Conservation (phyloP, 2,888 invertebrate species). For the Drosophila atripex region DNA sequence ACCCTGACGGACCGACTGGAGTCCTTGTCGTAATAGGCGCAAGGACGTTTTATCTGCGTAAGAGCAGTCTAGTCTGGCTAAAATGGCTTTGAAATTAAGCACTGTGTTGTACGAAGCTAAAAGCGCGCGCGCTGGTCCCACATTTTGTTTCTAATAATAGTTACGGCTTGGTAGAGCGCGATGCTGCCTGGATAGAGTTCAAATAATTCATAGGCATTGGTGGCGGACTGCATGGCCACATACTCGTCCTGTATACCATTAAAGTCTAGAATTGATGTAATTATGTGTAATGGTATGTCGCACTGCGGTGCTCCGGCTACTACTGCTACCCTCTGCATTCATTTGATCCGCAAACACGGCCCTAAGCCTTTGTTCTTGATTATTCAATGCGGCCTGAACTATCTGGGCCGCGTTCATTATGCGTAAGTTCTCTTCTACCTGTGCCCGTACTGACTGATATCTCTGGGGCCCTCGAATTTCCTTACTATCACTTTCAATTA, state of each 20-base stretch:
- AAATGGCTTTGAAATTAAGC: slow-evolving; percentile 30
- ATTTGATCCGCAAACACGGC: too few species aligned
- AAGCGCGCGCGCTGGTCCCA: slow-evolving; percentile 18
- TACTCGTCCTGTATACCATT: slow-evolving; percentile 17
- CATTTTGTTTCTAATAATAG: slow-evolving; percentile 23
- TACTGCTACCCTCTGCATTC: not conserved
- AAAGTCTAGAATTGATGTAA: slow-evolving; percentile 17
- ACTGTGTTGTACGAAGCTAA: slow-evolving; percentile 31
- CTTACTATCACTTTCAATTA: too few species aligned
- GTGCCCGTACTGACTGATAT: too few species aligned
- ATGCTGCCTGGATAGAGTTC: slow-evolving; percentile 4
- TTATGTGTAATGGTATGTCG: slow-evolving; percentile 11
- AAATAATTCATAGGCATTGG: slow-evolving; percentile 26
- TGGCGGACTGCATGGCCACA: slow-evolving; percentile 26
- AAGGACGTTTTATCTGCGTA: slow-evolving; percentile 12
- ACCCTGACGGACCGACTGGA: slow-evolving; percentile 12
- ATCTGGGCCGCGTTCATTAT: too few species aligned
- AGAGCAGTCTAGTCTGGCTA: slow-evolving; percentile 16
- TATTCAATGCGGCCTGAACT: too few species aligned
- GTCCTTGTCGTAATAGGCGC: slow-evolving; percentile 8
- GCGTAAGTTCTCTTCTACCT: too few species aligned
- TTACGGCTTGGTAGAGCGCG: slow-evolving; percentile 22
- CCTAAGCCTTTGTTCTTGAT: too few species aligned
- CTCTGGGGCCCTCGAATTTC: too few species aligned
- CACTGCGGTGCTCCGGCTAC: not conserved